phyloP scores from a whole-genome alignment of 2,888 invertebrate genomes.

The Pardosa pseudoannulata region DNA sequence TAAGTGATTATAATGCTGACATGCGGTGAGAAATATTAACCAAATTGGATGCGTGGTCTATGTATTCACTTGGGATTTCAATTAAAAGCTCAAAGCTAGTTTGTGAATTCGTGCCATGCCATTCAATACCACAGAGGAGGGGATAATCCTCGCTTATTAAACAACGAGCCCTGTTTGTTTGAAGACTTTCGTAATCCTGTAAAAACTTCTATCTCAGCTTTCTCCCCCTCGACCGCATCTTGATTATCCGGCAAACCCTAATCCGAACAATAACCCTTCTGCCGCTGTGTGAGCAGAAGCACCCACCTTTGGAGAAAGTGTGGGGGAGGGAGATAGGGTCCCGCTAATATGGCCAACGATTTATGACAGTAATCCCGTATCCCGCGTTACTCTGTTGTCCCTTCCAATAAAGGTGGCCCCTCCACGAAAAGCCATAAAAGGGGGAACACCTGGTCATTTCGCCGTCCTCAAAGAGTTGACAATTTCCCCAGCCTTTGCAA shows the following conservation, averaged over 20 bases:
- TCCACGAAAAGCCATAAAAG: constrained; percentile 25
- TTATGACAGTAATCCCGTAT: constrained; percentile 60
- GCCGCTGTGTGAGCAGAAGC: background rate
- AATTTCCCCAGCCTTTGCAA: constrained; percentile 14
- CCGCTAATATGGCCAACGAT: constrained; percentile 50
- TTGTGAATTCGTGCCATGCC: no score
- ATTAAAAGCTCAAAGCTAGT: no score
- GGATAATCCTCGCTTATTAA: background rate
- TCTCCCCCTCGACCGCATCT: background rate
- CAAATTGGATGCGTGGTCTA: no score
- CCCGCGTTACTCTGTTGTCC: constrained; percentile 36
- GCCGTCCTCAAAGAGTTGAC: constrained; percentile 43
- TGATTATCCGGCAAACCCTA: constrained; percentile 17
- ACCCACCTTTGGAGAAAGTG: no score
- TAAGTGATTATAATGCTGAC: no score
- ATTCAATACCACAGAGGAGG: no score
- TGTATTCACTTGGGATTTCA: no score
- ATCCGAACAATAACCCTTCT: constrained; percentile 14
- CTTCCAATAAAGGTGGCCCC: constrained; percentile 41
- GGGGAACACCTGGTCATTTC: constrained; percentile 66
- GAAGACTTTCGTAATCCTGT: background rate
- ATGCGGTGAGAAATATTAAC: no score
- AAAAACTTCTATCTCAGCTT: background rate
- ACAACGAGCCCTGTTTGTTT: background rate
- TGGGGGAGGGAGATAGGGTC: background rate